Evolutionary conservation across 2,888 invertebrate genomes (phyloP), one percentile per base, ranked within the genome.

Genomic region (Cerceris rybyensis): DNA sequence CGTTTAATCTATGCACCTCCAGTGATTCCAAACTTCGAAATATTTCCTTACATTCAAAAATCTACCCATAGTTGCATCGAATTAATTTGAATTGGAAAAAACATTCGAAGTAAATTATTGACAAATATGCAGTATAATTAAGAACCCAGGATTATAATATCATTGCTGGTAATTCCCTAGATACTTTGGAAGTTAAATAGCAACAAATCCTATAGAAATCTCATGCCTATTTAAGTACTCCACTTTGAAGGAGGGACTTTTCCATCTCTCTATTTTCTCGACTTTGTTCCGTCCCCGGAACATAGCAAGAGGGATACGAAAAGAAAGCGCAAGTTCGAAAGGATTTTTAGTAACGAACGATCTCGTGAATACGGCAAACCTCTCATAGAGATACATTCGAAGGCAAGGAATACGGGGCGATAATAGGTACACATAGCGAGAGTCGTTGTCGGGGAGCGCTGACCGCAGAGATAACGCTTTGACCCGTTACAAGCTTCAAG

Each of bases 391-490:
- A 78, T 75, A 68, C 71, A 78, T 73, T 57, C 70, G 66, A 73
- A 72, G 72, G 75, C 76, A 84, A 70, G 75, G 75, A 80, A 83
- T 82, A 80, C 76, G 86, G 86, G 79, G 83, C 84, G 87, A 87
- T 86, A 86, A 85, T 80, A 87, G 80, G 83, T 83, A 86, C 74
- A 85, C 86, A 88, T 87, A 89, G 89, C 88, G 83, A 88, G 87
- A 85, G 84, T 85, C 87, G 89, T 91, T 91, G 91, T 91, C 88
- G 88, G 88, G 82, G 90, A 89, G 89, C 90, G 89, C 90, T 92
- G 92, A 92, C 92, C 92, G 92, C 90, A 87, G 90, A 91, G 92
- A 92, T 92, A 92, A 91, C 90, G 90, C 89, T 90, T 87, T 91
- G 92, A 92, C 91, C 92, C 91, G 91, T 92, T 91, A 89, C 89